These are phyloP conservation scores for Amyelois transitella DNA, from an alignment of 1,140 invertebrate genomes.

Conservation along the genomic window DNA sequence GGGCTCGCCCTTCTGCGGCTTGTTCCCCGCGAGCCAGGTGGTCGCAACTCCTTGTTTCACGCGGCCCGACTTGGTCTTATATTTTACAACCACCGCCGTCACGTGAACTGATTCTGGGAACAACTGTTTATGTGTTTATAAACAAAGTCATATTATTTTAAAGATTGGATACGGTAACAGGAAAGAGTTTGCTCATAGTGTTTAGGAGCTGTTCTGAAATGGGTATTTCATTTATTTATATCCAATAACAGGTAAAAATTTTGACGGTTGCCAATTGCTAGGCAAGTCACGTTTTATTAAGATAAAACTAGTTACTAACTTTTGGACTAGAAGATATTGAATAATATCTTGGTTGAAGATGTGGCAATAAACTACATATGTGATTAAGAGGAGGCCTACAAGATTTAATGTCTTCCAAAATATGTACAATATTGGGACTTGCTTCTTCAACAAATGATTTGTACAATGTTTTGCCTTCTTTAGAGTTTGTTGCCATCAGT, in stretches of 20 bases:
- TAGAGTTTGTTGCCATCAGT: slow-evolving; percentile 85
- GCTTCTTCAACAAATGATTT: slow-evolving; percentile 93
- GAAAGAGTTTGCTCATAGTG: no score
- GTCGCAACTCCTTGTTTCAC: slow-evolving; percentile 95
- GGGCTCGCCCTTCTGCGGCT: slow-evolving; percentile 75
- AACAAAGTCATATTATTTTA: slow-evolving; percentile 2
- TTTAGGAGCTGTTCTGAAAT: no score
- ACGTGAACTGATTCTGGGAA: slow-evolving; percentile 92
- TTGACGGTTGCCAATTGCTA: no score
- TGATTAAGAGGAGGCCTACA: slow-evolving; percentile 95
- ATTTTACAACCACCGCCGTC: slow-evolving; percentile 96
- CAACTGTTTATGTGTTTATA: slow-evolving; percentile 71
- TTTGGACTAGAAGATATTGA: slow-evolving; percentile 99
- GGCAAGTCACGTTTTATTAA: no score
- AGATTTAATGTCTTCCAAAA: slow-evolving; percentile 95
- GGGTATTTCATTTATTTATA: no score
- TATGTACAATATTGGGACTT: slow-evolving; percentile 95
- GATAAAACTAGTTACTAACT: slow-evolving; percentile 70
- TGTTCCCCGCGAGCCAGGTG: slow-evolving; percentile 89
- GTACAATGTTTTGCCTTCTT: slow-evolving; percentile 93
- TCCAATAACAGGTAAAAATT: no score
- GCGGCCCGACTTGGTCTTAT: slow-evolving; percentile 91
- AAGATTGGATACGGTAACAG: no score
- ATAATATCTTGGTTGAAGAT: slow-evolving; percentile 97
- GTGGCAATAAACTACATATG: slow-evolving; percentile 94